These are phyloP conservation scores for Liparis tanakae DNA, from an alignment of 2,797 vertebrate species.

Conservation along the genomic window DNA sequence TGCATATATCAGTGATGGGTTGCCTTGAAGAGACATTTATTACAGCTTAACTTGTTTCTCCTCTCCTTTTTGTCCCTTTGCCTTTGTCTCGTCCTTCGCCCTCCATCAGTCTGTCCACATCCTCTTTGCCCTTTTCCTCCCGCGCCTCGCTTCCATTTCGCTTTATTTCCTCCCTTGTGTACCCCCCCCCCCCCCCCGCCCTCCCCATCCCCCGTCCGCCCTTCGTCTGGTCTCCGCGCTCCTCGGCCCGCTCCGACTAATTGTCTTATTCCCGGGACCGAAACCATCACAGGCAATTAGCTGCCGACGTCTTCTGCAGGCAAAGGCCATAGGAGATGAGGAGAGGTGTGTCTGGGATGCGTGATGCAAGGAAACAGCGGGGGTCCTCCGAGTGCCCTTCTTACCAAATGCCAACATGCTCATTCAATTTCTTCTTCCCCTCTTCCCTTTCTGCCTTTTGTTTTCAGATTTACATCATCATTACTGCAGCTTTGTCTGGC, in stretches of 20 bases:
- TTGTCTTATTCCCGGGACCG: slow-evolving; percentile 46
- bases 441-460: slow-evolving; percentile 54
- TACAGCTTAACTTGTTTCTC: slow-evolving; percentile 9
- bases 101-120: slow-evolving; percentile 38
- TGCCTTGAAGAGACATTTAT: slow-evolving; percentile 29
- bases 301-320: slow-evolving; percentile 30
- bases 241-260: slow-evolving; percentile 30
- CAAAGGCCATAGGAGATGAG: slow-evolving; percentile 61
- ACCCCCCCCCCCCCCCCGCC: slow-evolving; percentile 17
- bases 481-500: slow-evolving; percentile 55
- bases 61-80: slow-evolving; percentile 9
- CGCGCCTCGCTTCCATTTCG: slow-evolving; percentile 23
- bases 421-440: slow-evolving; percentile 54
- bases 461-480: slow-evolving; percentile 71
- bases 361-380: slow-evolving; percentile 46
- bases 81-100: slow-evolving; percentile 34
- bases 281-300: slow-evolving; percentile 69
- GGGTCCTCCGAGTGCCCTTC: slow-evolving; percentile 59
- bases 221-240: slow-evolving; percentile 58
- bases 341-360: slow-evolving; percentile 56
- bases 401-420: slow-evolving; percentile 68
- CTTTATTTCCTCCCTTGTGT: slow-evolving; percentile 52
- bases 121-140: slow-evolving; percentile 42
- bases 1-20: slow-evolving; percentile 6
- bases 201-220: slow-evolving; percentile 16